These are phyloP conservation scores for Pelagia noctiluca DNA, from an alignment of 30 jellyfish, hydroid and myxozoan species.

Conservation along the genomic window DNA sequence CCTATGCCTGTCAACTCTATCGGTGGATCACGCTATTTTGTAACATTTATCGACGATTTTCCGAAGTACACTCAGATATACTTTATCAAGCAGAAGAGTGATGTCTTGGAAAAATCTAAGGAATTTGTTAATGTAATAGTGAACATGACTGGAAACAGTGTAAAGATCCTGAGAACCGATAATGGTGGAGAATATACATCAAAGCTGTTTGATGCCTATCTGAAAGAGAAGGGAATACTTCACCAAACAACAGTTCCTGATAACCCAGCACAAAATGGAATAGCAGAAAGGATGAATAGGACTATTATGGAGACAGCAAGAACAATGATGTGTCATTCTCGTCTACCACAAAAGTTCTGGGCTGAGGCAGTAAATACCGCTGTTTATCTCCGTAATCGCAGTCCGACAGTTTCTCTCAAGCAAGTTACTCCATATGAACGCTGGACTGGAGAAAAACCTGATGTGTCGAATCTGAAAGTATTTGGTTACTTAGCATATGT, in stretches of 20 bases:
- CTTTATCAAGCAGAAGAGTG: conserved; percentile 23
- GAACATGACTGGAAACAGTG: conserved; percentile 29
- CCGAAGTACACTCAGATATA: conserved; percentile 19
- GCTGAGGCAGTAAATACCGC: too few species aligned
- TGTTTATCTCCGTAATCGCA: too few species aligned
- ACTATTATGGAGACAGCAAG: too few species aligned
- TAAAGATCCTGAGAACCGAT: conserved; percentile 32
- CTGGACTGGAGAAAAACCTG: conserved; percentile 43
- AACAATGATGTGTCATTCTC: too few species aligned
- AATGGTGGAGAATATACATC: conserved; percentile 55
- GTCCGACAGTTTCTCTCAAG: conserved; percentile 9
- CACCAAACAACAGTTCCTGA: conserved; percentile 38
- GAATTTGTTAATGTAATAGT: conserved; percentile 37
- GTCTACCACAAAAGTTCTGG: too few species aligned
- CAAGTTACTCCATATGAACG: conserved; percentile 22
- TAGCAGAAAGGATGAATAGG: too few species aligned
- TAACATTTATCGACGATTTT: conserved; percentile 57
- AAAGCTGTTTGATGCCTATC: neutral
- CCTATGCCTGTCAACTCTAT: conserved; percentile 43
- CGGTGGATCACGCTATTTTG: conserved; percentile 59
- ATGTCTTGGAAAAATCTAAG: conserved; percentile 28
- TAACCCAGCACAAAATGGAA: conserved; percentile 34
- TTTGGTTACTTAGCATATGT: conserved; percentile 39
- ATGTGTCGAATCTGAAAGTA: conserved; percentile 39
- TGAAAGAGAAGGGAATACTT: conserved; percentile 28